Percentiles rank a stretch among this genome's conserved stretches.
Evolutionary conservation across 2,888 invertebrate genomes (phyloP).

Genomic region (Acanthosoma haemorrhoidale): DNA sequence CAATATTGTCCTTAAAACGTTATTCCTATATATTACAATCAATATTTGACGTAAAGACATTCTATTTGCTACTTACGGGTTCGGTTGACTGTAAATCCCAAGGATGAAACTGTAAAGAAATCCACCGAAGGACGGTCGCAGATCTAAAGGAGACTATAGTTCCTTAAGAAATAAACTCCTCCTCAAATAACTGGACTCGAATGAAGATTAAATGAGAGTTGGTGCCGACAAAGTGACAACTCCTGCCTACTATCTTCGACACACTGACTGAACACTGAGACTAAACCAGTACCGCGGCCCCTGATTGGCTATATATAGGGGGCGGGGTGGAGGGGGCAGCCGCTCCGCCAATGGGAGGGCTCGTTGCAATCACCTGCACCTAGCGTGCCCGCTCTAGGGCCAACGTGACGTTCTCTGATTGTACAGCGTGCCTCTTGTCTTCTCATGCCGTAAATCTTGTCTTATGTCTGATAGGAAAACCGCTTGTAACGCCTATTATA

Average conservation of each 20-base stretch:
- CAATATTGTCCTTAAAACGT: too few species aligned
- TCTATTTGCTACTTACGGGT: too few species aligned
- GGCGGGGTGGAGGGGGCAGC: background rate
- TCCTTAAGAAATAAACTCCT: background rate
- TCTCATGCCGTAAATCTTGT: background rate
- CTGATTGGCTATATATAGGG: slow-evolving; percentile 20
- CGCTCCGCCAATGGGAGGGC: background rate
- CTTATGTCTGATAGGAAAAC: too few species aligned
- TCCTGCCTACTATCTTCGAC: slow-evolving; percentile 14
- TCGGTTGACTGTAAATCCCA: too few species aligned
- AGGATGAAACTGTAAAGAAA: background rate
- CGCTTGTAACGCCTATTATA: too few species aligned
- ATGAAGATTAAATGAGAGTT: too few species aligned
- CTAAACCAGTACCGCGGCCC: background rate
- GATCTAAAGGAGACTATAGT: background rate
- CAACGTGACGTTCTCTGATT: background rate
- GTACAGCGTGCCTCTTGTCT: background rate
- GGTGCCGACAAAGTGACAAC: slow-evolving; percentile 5
- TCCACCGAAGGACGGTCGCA: background rate
- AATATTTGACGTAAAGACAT: too few species aligned
- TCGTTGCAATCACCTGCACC: background rate
- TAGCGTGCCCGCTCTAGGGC: background rate
- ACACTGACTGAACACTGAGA: background rate
- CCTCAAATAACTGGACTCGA: slow-evolving; percentile 9
- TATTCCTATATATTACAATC: too few species aligned